Conservation (phyloP, 2,888 invertebrate species). For the Polylopha cassiicola region DNA sequence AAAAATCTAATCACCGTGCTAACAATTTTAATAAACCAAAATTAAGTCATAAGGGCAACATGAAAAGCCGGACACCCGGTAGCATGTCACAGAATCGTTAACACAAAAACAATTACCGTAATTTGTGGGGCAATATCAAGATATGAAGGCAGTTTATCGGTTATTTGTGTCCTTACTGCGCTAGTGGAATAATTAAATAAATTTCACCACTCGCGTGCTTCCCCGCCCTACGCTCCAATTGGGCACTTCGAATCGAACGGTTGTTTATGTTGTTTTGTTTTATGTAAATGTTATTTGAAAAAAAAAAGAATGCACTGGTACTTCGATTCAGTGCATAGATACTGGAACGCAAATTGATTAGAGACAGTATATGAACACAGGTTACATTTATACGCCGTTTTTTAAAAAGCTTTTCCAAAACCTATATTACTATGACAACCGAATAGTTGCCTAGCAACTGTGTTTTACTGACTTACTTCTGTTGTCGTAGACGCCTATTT, state of each 20-base stretch:
- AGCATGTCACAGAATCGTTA: slow-evolving; percentile 53
- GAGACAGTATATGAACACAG: too few species aligned
- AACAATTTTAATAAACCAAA: slow-evolving; percentile 8
- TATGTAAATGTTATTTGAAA: slow-evolving; percentile 1
- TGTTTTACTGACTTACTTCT: too few species aligned
- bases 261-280: slow-evolving; percentile 1
- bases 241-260: slow-evolving; percentile 7
- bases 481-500: too few species aligned
- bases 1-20: too few species aligned
- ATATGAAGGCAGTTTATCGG: slow-evolving; percentile 50
- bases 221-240: slow-evolving; percentile 23
- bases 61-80: slow-evolving; percentile 26
- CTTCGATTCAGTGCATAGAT: too few species aligned
- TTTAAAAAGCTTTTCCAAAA: too few species aligned
- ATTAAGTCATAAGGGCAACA: slow-evolving; percentile 21
- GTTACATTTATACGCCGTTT: too few species aligned
- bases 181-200: slow-evolving; percentile 49
- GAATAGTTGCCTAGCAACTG: too few species aligned
- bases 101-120: slow-evolving; percentile 57
- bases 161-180: slow-evolving; percentile 40
- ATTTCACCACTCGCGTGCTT: slow-evolving; percentile 39
- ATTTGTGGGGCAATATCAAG: slow-evolving; percentile 57
- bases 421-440: too few species aligned
- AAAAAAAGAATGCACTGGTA: too few species aligned
- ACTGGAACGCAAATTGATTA: too few species aligned